Conservation (phyloP, 2,797 vertebrate species). For the Amniataba percoides region DNA sequence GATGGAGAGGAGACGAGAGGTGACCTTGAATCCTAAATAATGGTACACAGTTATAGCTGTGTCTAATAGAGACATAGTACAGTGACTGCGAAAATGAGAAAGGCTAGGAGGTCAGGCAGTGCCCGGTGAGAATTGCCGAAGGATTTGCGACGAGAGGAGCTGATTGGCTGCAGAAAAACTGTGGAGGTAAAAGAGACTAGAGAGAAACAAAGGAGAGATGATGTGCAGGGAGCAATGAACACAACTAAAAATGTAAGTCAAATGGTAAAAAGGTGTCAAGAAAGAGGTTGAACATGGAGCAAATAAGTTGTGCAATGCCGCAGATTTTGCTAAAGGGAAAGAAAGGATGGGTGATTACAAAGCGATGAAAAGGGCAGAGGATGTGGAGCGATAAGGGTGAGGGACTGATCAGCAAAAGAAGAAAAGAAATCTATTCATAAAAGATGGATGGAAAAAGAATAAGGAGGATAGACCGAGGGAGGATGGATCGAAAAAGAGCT, state of each 20-base stretch:
- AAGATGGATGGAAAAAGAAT: constrained; percentile 40
- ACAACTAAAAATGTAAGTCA: constrained; percentile 33
- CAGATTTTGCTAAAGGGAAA: constrained; percentile 43
- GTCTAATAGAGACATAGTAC: constrained; percentile 76
- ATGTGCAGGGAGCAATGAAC: constrained; percentile 7
- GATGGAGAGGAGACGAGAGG: constrained; percentile 26
- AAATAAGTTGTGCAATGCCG: constrained; percentile 26
- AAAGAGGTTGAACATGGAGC: constrained; percentile 25
- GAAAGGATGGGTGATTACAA: constrained; percentile 19
- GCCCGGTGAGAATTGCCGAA: constrained; percentile 29
- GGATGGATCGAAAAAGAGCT: constrained; percentile 17
- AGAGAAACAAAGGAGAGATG: constrained; percentile 12
- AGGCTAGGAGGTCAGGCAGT: constrained; percentile 54
- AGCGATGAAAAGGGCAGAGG: constrained; percentile 27
- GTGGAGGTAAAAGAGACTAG: background rate
- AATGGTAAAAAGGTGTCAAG: constrained; percentile 20
- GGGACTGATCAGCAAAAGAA: constrained; percentile 39
- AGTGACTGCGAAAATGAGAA: constrained; percentile 39
- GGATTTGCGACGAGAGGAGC: constrained; percentile 44
- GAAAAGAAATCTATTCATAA: constrained; percentile 60
- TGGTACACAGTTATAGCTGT: constrained; percentile 64
- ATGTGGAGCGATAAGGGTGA: constrained; percentile 33
- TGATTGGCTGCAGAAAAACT: constrained; percentile 42
- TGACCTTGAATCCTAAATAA: constrained; percentile 79
- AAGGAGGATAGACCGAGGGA: constrained; percentile 1